Evolutionary conservation across 2,797 vertebrate species (phyloP), one percentile per base, ranked within the genome.

Genomic region (Amblyopsis hoosieri): DNA sequence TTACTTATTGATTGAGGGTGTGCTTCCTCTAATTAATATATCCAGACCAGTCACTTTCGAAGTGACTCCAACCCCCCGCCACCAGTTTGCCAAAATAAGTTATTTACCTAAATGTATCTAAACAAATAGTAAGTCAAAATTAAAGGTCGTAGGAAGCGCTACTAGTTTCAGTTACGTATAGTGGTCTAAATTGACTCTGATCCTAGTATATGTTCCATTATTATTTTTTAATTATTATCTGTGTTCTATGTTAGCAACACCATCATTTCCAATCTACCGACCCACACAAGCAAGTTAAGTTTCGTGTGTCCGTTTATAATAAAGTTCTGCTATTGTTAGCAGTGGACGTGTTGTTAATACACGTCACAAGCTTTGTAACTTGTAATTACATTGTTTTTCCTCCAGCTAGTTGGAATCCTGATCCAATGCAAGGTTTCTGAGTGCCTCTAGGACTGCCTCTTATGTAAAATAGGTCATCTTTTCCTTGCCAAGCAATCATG

Each of bases 401-500:
- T 57, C 60, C 67, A 75, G 80, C 73, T 68, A 79, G 76, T 78
- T 86, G 85, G 84, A 76, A 79, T 69, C 72, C 82, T 78, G 85
- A 82, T 89, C 82, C 87, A 86, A 87, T 78, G 73, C 77, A 79
- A 84, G 74, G 37, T 76, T 86, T 76, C 81, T 65, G 64, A 75
- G 84, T 71, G 78, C 73, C 73, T 79, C 54, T 56, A 76, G 75
- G 72, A 84, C 69, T 80, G 77, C 76, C 75, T 84, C 66, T 78
- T 71, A 86, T 87, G 84, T 84, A 89, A 90, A 89, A 86, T 61
- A 84, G 77, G 62, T 23, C 61, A 66, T 70, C 66, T 72, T 80
- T 57, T 47, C 72, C 56, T 69, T 87, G 83, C 87, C 89, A 90
- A 81, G 74, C 84, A 85, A 86, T 90, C 85, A 85, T 81, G 78